These are phyloP conservation scores for Mandrillus leucophaeus DNA, from an alignment of 2,113 vertebrate species.

Conservation along the genomic window DNA sequence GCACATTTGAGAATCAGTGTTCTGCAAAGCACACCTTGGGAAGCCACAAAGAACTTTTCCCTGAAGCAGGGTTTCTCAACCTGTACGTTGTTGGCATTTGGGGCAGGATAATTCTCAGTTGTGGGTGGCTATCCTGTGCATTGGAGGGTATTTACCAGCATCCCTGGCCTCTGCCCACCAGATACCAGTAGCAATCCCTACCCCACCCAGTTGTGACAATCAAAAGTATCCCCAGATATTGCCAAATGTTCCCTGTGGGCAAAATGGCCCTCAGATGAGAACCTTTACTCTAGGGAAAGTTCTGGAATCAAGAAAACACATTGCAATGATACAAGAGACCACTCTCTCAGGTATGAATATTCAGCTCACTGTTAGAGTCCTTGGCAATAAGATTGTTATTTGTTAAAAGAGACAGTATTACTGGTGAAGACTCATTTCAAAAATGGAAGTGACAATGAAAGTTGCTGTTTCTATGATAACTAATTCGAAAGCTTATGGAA, in stretches of 20 bases:
- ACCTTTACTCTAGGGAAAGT: neutral
- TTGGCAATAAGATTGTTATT: neutral
- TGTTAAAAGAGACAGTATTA: neutral
- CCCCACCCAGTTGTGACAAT: neutral
- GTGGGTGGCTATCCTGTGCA: neutral
- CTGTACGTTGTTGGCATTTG: neutral
- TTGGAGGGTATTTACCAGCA: neutral
- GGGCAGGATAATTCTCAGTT: neutral
- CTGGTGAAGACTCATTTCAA: neutral
- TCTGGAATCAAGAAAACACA: neutral
- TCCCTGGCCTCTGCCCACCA: neutral
- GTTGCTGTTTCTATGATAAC: neutral
- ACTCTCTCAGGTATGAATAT: neutral
- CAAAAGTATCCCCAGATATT: neutral
- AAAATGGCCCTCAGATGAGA: neutral
- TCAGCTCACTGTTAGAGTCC: neutral
- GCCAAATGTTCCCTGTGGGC: neutral
- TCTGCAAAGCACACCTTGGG: neutral
- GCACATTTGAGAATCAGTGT: too few relatives aligned
- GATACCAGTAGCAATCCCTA: neutral
- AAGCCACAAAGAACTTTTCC: neutral
- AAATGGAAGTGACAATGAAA: neutral
- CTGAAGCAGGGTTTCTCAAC: neutral
- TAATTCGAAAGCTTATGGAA: neutral
- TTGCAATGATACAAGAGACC: neutral